These are phyloP conservation scores for Leptonema lineaticorne DNA, from an alignment of 1,140 invertebrate genomes.

Conservation along the genomic window DNA sequence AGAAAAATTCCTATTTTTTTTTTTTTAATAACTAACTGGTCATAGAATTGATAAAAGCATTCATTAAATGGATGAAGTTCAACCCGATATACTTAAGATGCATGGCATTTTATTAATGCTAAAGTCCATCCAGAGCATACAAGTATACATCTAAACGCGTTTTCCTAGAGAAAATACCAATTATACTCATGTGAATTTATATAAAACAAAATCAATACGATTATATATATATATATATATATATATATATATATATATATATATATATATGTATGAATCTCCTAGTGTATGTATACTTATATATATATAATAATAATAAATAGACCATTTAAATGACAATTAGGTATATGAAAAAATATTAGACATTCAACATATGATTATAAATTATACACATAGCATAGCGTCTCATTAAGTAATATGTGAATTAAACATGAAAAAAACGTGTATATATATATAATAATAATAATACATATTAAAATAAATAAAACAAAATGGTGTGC, in stretches of 20 bases:
- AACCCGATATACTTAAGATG: not conserved
- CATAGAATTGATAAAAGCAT: too few relatives aligned
- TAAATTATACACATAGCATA: conserved; percentile 33
- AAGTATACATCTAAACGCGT: too few relatives aligned
- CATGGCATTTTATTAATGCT: conserved; percentile 10
- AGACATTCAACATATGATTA: conserved; percentile 38
- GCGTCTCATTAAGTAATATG: not conserved
- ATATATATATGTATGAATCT: conserved; percentile 32
- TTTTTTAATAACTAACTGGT: too few relatives aligned
- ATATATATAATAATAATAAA: conserved; percentile 37
- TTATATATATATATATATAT: too few relatives aligned
- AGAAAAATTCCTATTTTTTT: too few relatives aligned
- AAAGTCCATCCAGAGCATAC: too few relatives aligned
- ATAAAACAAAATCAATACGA: conserved; percentile 10
- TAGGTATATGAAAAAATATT: conserved; percentile 38
- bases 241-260: too few relatives aligned
- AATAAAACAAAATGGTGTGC: too few relatives aligned
- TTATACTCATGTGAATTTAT: too few relatives aligned
- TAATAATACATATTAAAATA: too few relatives aligned
- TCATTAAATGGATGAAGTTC: not conserved
- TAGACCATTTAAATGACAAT: conserved; percentile 39
- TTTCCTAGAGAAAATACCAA: too few relatives aligned
- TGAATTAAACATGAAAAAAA: too few relatives aligned
- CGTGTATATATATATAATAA: not conserved
- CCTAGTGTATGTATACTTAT: conserved; percentile 41